phyloP scores from a whole-genome alignment of 2,113 vertebrate genomes.

The Pycnonotus jocosus region DNA sequence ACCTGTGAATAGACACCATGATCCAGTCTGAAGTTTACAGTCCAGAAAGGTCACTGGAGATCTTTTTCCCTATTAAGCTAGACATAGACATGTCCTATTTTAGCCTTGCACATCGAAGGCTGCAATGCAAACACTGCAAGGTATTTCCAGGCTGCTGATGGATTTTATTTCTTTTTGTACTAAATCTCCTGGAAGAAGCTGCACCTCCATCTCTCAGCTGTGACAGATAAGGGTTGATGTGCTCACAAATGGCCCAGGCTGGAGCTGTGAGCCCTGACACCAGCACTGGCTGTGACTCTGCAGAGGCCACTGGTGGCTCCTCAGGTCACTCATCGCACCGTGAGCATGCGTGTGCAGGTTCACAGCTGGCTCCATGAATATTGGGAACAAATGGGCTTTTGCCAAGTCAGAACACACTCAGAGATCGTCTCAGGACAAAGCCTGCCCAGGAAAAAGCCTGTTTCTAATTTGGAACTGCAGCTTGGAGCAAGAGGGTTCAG shows the following conservation, averaged over 20 bases:
- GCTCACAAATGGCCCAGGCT: neutral
- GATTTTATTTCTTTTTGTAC: neutral
- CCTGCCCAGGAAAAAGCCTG: constrained; percentile 17
- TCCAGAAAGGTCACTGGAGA: neutral
- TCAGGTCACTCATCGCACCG: neutral
- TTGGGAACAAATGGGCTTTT: neutral
- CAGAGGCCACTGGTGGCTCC: neutral
- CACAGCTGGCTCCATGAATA: neutral
- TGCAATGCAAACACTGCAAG: neutral
- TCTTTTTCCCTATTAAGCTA: neutral
- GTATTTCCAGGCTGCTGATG: neutral
- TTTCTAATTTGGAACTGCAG: neutral
- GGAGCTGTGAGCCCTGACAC: neutral
- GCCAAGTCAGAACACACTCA: neutral
- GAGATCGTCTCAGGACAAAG: constrained; percentile 31
- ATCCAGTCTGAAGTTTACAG: neutral
- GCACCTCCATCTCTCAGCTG: neutral
- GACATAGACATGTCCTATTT: neutral
- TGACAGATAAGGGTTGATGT: neutral
- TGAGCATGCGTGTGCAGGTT: neutral
- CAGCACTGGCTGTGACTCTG: neutral
- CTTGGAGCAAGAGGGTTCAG: neutral
- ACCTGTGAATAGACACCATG: neutral
- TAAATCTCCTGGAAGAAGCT: neutral
- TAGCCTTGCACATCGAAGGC: neutral